Conservation (phyloP, 2,797 vertebrate species). For the Scolopax bukidnonensis region DNA sequence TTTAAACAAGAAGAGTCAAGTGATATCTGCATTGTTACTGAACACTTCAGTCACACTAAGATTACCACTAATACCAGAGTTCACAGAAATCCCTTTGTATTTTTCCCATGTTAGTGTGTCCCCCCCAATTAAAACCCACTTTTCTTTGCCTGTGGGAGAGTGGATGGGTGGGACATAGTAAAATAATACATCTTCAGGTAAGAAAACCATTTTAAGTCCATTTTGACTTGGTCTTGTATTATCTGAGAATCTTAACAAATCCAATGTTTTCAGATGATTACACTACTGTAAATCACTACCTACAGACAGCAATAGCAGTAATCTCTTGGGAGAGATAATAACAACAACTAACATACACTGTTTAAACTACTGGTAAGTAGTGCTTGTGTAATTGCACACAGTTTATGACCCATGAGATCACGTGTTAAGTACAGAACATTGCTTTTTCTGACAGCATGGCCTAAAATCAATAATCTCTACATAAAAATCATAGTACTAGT, state of each 20-base stretch:
- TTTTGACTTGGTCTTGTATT: neutral
- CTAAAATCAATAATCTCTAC: neutral
- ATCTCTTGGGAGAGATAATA: neutral
- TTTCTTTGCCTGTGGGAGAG: neutral
- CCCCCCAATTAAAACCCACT: neutral
- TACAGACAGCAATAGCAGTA: neutral
- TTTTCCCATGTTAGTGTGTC: neutral
- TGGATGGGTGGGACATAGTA: neutral
- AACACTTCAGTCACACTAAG: neutral
- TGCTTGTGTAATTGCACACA: neutral
- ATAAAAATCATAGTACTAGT: neutral
- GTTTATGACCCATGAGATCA: neutral
- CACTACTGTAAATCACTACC: conserved; percentile 12
- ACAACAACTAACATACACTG: neutral
- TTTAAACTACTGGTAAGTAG: neutral
- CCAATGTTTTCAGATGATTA: neutral
- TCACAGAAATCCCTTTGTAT: neutral
- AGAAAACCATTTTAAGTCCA: neutral
- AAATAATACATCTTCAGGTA: neutral
- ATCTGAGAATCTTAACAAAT: neutral
- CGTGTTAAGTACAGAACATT: neutral
- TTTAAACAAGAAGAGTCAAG: neutral
- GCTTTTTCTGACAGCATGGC: neutral
- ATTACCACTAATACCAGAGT: neutral
- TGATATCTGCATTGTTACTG: neutral